These are phyloP conservation scores for Drosophila maculinotata DNA, from an alignment of 2,888 invertebrate genomes.

Conservation along the genomic window DNA sequence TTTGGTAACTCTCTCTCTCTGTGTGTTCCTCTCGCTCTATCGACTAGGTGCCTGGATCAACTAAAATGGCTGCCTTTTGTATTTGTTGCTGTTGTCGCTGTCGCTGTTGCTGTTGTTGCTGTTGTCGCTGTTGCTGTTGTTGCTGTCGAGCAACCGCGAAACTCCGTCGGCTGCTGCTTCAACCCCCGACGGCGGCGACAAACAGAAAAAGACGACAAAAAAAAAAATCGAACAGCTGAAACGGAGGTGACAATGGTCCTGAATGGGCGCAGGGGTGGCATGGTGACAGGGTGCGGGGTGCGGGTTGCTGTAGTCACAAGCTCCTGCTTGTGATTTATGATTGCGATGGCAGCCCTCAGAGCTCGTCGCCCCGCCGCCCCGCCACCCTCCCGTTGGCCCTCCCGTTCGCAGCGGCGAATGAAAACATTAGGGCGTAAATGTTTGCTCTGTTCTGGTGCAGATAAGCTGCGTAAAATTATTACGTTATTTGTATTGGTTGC, in stretches of 20 bases:
- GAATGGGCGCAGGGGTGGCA: neutral
- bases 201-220: too few species aligned
- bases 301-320: neutral
- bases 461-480: conserved; percentile 83
- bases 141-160: conserved; percentile 23
- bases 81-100: conserved; percentile 12
- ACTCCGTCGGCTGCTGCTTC: conserved; percentile 31
- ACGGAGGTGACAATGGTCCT: conserved; percentile 58
- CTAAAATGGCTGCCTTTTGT: conserved; percentile 57
- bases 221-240: conserved; percentile 58
- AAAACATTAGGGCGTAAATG: conserved; percentile 84
- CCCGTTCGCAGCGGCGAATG: conserved; percentile 56
- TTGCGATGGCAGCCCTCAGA: conserved; percentile 65
- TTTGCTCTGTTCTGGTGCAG: conserved; percentile 84
- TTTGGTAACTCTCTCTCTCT: conserved; percentile 10
- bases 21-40: neutral
- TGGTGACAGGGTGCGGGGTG: neutral
- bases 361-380: neutral
- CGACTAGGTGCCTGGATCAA: conserved; percentile 36
- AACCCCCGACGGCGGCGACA: conserved; percentile 57
- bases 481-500: conserved; percentile 82
- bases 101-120: conserved; percentile 8
- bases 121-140: conserved; percentile 12
- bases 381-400: neutral
- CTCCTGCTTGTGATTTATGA: conserved; percentile 64